These are phyloP conservation scores for Casuarius casuarius DNA, from an alignment of 2,113 vertebrate species.

Conservation along the genomic window DNA sequence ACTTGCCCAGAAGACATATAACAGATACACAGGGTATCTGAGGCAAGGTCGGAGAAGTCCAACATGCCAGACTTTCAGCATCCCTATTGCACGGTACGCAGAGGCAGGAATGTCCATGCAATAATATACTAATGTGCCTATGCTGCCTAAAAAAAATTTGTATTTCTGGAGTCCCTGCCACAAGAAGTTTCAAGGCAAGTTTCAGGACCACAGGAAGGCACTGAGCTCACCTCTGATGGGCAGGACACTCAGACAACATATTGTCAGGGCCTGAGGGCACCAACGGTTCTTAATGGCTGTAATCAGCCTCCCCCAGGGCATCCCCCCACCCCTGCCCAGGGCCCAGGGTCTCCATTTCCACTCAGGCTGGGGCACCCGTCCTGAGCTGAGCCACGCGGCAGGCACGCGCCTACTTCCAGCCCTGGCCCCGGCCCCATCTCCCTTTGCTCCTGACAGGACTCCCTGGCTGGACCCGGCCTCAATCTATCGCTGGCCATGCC, in stretches of 20 bases:
- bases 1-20: neutral
- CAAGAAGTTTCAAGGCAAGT: neutral
- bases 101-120: neutral
- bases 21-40: neutral
- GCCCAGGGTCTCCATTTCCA: neutral
- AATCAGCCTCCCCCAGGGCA: neutral
- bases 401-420: no score
- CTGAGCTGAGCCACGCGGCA: neutral
- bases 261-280: neutral
- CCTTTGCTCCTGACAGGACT: neutral
- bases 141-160: neutral
- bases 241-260: neutral
- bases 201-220: neutral
- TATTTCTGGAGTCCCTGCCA: neutral
- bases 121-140: neutral
- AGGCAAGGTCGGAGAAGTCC: neutral
- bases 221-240: neutral
- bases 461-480: neutral
- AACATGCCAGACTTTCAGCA: neutral
- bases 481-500: neutral
- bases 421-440: neutral
- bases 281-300: neutral
- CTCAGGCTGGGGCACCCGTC: neutral
- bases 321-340: neutral
- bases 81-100: neutral